Percentiles rank a stretch among this genome's conserved stretches.
Evolutionary conservation across 2,888 invertebrate species (phyloP).

Genomic region (Drosophila macrospina): DNA sequence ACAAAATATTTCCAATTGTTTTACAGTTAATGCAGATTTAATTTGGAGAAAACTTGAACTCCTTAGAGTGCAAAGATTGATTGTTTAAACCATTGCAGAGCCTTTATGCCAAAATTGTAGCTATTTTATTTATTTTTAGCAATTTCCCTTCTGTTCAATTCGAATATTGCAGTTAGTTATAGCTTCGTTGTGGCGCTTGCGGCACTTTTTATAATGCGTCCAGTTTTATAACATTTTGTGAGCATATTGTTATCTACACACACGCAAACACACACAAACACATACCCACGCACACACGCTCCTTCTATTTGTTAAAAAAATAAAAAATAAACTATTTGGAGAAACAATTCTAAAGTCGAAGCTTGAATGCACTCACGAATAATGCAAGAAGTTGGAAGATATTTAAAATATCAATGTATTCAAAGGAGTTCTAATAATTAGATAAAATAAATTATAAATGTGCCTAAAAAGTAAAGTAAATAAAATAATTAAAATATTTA

Average conservation of each 20-base stretch:
- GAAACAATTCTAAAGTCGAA: not conserved
- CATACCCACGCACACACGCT: conserved; percentile 22
- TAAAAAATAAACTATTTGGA: conserved; percentile 14
- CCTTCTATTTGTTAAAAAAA: conserved; percentile 54
- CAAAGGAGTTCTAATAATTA: no score
- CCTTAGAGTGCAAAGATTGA: not conserved
- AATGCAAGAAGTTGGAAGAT: no score
- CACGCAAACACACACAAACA: conserved; percentile 24
- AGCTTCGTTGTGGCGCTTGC: conserved; percentile 49
- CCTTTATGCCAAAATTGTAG: conserved; percentile 16
- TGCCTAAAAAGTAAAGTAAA: no score
- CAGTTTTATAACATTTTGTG: conserved; percentile 75
- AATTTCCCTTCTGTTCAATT: conserved; percentile 21
- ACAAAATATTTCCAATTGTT: no score
- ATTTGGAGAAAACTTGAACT: no score
- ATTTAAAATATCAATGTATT: no score
- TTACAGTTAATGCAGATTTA: no score
- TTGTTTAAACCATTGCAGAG: conserved; percentile 4
- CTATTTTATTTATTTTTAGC: conserved; percentile 14
- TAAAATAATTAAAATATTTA: no score
- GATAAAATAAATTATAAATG: no score
- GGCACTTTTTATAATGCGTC: conserved; percentile 68
- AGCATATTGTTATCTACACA: conserved; percentile 67
- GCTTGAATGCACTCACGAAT: conserved; percentile 10
- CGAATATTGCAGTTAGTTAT: conserved; percentile 34